Evolutionary conservation across 1,140 invertebrate genomes (phyloP).

Genomic region (Ips nitidus): DNA sequence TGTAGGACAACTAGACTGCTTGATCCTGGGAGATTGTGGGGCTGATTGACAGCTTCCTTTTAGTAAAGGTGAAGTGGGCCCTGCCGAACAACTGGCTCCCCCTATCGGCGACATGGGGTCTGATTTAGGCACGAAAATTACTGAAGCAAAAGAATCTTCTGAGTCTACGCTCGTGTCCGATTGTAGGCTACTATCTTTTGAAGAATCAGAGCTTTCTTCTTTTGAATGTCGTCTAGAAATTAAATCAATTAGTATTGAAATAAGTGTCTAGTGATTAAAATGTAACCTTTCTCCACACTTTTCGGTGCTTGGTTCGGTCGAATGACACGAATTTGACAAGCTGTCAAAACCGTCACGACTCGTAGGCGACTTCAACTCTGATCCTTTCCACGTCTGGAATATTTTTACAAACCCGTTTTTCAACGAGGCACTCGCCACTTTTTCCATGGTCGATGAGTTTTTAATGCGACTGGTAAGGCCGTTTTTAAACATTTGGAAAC

Average conservation of each 20-base stretch:
- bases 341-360: slow-evolving; percentile 37
- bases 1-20: slow-evolving; percentile 61
- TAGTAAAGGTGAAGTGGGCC: slow-evolving; percentile 59
- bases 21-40: slow-evolving; percentile 68
- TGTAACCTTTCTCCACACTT: slow-evolving; percentile 11
- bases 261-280: slow-evolving; percentile 42
- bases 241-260: neutral
- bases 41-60: slow-evolving; percentile 65
- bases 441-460: slow-evolving; percentile 78
- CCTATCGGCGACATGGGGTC: slow-evolving; percentile 59
- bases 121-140: slow-evolving; percentile 80
- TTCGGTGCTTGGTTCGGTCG: slow-evolving; percentile 20
- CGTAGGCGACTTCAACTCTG: slow-evolving; percentile 44
- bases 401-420: slow-evolving; percentile 49
- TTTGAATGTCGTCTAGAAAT: slow-evolving; percentile 61
- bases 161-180: slow-evolving; percentile 92
- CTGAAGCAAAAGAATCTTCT: slow-evolving; percentile 88
- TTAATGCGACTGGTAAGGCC: slow-evolving; percentile 72
- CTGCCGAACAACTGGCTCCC: slow-evolving; percentile 56
- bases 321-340: too few species aligned
- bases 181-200: slow-evolving; percentile 88
- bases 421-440: slow-evolving; percentile 66
- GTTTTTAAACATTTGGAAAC: slow-evolving; percentile 81
- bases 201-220: slow-evolving; percentile 87
- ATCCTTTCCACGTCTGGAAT: slow-evolving; percentile 51